phyloP scores from a whole-genome alignment of 2,797 vertebrate genomes.

The Nothura maculosa region DNA sequence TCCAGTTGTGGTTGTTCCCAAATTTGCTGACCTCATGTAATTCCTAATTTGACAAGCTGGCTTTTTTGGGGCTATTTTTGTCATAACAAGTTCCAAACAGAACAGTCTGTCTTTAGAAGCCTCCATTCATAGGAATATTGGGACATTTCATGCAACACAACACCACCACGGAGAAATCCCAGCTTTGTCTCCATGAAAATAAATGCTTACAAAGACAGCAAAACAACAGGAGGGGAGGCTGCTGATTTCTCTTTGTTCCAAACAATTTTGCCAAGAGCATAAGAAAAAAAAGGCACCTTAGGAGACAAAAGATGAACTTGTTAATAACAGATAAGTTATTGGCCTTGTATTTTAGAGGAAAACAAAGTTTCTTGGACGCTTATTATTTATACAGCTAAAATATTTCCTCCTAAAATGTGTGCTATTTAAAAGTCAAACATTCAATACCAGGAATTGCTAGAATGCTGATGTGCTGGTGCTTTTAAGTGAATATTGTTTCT shows the following conservation, averaged over 20 bases:
- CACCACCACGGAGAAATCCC: slow-evolving; percentile 17
- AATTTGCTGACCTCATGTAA: slow-evolving; percentile 73
- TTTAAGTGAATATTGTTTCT: slow-evolving; percentile 39
- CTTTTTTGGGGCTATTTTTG: slow-evolving; percentile 40
- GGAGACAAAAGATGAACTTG: slow-evolving; percentile 51
- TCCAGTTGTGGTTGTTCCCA: slow-evolving; percentile 28
- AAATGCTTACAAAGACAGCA: slow-evolving; percentile 49
- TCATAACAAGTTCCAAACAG: slow-evolving; percentile 14
- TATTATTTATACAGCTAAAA: background rate
- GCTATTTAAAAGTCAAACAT: slow-evolving; percentile 17
- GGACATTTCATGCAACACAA: slow-evolving; percentile 20
- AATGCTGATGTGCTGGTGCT: slow-evolving; percentile 14
- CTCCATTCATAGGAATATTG: slow-evolving; percentile 25
- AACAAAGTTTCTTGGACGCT: slow-evolving; percentile 9
- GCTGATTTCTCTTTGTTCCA: slow-evolving; percentile 55
- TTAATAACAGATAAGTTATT: slow-evolving; percentile 59
- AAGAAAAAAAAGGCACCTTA: background rate
- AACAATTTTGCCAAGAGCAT: slow-evolving; percentile 26
- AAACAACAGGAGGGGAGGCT: slow-evolving; percentile 65
- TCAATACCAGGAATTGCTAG: slow-evolving; percentile 43
- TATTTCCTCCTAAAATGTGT: slow-evolving; percentile 29
- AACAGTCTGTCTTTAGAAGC: slow-evolving; percentile 26
- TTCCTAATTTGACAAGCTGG: slow-evolving; percentile 68
- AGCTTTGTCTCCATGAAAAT: slow-evolving; percentile 57
- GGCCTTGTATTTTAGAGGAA: slow-evolving; percentile 42